Conservation (phyloP, 2,797 vertebrate species). For the Falco concolor region DNA sequence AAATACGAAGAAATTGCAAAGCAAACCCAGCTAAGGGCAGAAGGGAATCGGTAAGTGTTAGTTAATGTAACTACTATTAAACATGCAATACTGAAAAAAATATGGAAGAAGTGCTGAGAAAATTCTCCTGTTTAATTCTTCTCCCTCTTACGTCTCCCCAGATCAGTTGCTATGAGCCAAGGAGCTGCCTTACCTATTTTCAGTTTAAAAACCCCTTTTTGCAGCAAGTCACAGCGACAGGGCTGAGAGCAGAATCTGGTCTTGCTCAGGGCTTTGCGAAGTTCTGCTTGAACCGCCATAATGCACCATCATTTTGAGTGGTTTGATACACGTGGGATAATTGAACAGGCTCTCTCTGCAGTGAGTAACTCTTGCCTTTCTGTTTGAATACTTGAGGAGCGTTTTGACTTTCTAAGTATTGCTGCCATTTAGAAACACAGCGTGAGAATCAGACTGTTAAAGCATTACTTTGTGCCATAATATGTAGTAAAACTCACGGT, state of each 20-base stretch:
- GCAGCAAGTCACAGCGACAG: not conserved
- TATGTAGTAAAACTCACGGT: not conserved
- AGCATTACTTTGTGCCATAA: not conserved
- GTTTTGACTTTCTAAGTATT: not conserved
- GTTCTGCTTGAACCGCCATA: not conserved
- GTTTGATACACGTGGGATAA: not conserved
- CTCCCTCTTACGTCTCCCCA: not conserved
- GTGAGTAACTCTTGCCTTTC: not conserved
- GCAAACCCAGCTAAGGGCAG: not conserved
- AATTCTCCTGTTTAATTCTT: not conserved
- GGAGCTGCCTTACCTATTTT: not conserved
- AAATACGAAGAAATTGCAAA: not conserved
- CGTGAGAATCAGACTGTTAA: not conserved
- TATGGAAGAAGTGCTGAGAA: not conserved
- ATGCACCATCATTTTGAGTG: not conserved
- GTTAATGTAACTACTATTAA: not conserved
- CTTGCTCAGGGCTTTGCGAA: not conserved
- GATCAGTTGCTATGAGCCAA: not conserved
- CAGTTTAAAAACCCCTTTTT: not conserved
- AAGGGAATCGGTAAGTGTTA: not conserved
- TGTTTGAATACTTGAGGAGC: not conserved
- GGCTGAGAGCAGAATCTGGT: not conserved
- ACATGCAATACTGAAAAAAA: not conserved
- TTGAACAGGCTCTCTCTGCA: not conserved
- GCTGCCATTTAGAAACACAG: not conserved